Evolutionary conservation across 2,113 vertebrate species (phyloP).

Genomic region (Trematocara unimaculatum): DNA sequence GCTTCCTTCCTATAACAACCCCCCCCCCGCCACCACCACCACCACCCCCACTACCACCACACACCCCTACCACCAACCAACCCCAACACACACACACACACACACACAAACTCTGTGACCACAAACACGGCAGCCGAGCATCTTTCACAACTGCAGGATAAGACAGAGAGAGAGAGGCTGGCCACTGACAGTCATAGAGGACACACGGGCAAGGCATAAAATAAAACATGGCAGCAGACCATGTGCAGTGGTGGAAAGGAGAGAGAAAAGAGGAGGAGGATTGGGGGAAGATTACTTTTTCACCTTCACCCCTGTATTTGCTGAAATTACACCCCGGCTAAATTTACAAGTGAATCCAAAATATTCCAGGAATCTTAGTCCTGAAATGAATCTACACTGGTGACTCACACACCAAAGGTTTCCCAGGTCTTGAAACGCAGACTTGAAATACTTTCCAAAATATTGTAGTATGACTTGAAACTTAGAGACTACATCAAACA

Average conservation of each 20-base stretch:
- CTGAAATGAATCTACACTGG: background rate
- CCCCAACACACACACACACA: background rate
- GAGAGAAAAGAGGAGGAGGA: background rate
- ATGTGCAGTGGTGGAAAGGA: background rate
- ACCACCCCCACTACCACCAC: background rate
- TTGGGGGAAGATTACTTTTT: background rate
- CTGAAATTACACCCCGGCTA: background rate
- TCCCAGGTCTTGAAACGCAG: background rate
- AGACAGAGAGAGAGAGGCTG: background rate
- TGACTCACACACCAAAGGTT: background rate
- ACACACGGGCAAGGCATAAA: background rate
- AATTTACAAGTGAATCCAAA: background rate
- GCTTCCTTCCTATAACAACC: constrained; percentile 62
- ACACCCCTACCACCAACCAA: background rate
- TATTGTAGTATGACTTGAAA: background rate
- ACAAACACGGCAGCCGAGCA: background rate
- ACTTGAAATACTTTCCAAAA: background rate
- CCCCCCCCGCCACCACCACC: background rate
- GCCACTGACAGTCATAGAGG: background rate
- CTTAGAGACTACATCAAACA: background rate
- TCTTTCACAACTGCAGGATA: background rate
- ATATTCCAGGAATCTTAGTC: background rate
- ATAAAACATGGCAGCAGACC: background rate
- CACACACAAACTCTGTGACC: background rate
- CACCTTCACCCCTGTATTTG: background rate